A percentile compares a stretch with the other conserved stretches of the same genome.
These are phyloP conservation scores for Zosterops japonicus DNA, from an alignment of 2,113 vertebrate genomes.

Conservation along the genomic window DNA sequence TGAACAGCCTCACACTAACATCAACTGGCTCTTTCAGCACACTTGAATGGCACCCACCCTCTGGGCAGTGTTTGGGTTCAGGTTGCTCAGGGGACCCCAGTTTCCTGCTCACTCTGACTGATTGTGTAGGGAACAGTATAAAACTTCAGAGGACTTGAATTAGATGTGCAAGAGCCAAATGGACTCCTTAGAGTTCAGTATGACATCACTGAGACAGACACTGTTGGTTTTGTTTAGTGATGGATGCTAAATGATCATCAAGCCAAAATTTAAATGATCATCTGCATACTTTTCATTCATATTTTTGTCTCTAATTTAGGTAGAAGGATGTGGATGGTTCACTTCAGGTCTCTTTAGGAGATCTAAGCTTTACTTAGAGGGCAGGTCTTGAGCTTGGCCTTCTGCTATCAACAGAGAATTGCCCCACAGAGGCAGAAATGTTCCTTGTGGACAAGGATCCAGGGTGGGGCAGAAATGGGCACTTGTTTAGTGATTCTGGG, in stretches of 20 bases:
- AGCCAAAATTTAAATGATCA: background rate
- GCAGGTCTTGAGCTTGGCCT: background rate
- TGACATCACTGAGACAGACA: background rate
- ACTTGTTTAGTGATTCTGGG: background rate
- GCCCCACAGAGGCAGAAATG: background rate
- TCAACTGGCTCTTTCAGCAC: background rate
- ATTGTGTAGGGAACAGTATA: background rate
- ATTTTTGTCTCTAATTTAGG: background rate
- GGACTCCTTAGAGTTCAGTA: background rate
- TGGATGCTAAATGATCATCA: background rate
- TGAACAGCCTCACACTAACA: background rate
- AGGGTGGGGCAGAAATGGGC: background rate
- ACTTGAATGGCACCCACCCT: background rate
- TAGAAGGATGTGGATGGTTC: background rate
- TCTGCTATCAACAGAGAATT: background rate
- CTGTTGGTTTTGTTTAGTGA: background rate
- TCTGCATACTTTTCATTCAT: background rate
- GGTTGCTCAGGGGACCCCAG: background rate
- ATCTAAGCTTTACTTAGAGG: background rate
- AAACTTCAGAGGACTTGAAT: background rate
- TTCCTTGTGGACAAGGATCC: background rate
- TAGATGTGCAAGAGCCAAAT: background rate
- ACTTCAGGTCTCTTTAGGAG: background rate
- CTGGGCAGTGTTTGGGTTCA: background rate
- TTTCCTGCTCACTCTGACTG: background rate